phyloP scores from a whole-genome alignment of 2,113 vertebrate genomes.

The Lagopus leucura region DNA sequence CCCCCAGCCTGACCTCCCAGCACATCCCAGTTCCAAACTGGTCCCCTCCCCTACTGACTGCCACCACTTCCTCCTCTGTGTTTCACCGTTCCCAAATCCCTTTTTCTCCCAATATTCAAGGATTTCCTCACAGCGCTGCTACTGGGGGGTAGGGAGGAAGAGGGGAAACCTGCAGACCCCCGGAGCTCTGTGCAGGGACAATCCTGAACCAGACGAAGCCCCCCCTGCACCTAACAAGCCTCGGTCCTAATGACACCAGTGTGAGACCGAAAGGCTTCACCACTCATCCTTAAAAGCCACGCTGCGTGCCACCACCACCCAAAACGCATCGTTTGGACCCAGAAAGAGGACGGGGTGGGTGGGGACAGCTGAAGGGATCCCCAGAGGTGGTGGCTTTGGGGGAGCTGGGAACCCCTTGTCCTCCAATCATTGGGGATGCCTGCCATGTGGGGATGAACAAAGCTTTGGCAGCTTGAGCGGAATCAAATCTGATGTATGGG shows the following conservation, averaged over 20 bases:
- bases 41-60: slow-evolving; percentile 29
- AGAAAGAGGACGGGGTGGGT: too few species aligned
- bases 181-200: background rate
- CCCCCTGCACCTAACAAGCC: background rate
- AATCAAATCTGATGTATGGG: too few species aligned
- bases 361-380: too few species aligned
- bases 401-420: too few species aligned
- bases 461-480: too few species aligned
- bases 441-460: too few species aligned
- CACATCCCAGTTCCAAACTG: background rate
- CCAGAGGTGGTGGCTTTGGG: too few species aligned
- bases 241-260: background rate
- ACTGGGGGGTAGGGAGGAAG: background rate
- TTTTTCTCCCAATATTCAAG: background rate
- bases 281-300: background rate
- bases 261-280: background rate
- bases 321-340: background rate
- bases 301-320: background rate
- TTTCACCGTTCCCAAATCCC: background rate
- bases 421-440: too few species aligned
- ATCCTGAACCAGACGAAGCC: too few species aligned
- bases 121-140: too few species aligned
- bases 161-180: background rate
- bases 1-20: background rate
- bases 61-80: background rate